Evolutionary conservation across 1,140 invertebrate genomes (phyloP).

Genomic region (Eulimnadia texana): DNA sequence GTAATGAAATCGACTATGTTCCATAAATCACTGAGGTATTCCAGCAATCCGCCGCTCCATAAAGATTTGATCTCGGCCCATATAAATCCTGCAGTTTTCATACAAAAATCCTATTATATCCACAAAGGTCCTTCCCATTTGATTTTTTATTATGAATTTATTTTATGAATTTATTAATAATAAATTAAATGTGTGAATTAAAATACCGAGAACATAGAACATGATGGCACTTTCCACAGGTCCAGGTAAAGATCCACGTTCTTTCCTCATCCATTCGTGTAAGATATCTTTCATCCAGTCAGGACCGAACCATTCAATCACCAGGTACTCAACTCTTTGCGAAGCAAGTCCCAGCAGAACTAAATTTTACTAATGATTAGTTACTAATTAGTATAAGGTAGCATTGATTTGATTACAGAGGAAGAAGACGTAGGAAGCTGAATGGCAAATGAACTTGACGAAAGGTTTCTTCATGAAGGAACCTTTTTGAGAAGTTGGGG

Average conservation of each 20-base stretch:
- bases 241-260: conserved; percentile 68
- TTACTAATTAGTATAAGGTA: no score
- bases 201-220: conserved; percentile 62
- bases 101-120: no score
- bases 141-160: no score
- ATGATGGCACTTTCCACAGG: conserved; percentile 67
- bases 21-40: conserved; percentile 87
- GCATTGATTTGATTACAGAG: conserved; percentile 44
- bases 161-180: no score
- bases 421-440: conserved; percentile 75
- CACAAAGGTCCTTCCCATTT: no score
- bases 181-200: no score
- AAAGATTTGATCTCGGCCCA: conserved; percentile 74
- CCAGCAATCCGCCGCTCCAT: conserved; percentile 71
- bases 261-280: conserved; percentile 55
- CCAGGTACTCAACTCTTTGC: conserved; percentile 59
- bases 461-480: conserved; percentile 80
- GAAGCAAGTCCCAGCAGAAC: conserved; percentile 66
- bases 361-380: conserved; percentile 30
- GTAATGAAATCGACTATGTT: conserved; percentile 94
- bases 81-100: conserved; percentile 76
- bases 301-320: conserved; percentile 58
- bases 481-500: conserved; percentile 61
- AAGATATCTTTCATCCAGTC: conserved; percentile 52
- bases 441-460: conserved; percentile 86